Conservation (phyloP, 2,888 invertebrate species). For the Ectemnius cavifrons region DNA sequence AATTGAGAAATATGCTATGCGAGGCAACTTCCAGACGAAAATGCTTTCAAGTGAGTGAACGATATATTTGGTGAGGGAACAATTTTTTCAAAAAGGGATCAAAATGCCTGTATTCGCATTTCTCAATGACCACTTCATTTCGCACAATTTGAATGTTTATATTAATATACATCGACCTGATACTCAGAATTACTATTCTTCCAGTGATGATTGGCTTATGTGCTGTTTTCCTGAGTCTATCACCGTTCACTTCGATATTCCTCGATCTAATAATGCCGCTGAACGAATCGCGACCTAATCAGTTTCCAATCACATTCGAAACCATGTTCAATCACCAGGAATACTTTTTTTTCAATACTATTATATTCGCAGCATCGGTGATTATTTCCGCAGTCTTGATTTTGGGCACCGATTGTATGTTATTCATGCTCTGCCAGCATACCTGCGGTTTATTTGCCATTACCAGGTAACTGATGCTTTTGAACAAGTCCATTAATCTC, state of each 20-base stretch:
- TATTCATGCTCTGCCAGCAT: background rate
- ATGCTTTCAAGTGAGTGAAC: background rate
- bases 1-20: background rate
- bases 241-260: background rate
- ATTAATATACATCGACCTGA: no score
- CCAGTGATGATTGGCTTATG: background rate
- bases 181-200: background rate
- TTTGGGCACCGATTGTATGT: background rate
- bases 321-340: background rate
- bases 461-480: background rate
- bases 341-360: background rate
- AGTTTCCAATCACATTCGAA: background rate
- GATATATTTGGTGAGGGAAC: no score
- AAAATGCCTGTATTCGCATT: no score
- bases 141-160: no score
- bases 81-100: no score
- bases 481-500: background rate
- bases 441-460: background rate
- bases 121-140: no score
- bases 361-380: background rate
- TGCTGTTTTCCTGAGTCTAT: background rate
- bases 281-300: background rate
- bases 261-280: background rate
- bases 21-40: background rate
- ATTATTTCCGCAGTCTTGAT: background rate